These are phyloP conservation scores for Atherix ibis DNA, from an alignment of 2,888 invertebrate genomes.

Conservation along the genomic window DNA sequence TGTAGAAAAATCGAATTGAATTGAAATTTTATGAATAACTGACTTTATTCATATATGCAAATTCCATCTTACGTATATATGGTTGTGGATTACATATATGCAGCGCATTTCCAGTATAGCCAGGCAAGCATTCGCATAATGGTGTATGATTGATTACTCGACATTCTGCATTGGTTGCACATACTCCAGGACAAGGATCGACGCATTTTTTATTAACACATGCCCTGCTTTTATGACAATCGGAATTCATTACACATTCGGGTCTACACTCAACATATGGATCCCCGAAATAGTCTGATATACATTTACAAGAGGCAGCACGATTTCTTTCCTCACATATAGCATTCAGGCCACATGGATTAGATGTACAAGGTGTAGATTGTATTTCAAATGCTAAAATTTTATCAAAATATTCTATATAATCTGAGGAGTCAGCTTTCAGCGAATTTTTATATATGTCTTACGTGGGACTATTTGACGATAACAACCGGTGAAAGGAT, in stretches of 20 bases:
- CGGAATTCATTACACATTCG: slow-evolving; percentile 49
- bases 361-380: slow-evolving; percentile 42
- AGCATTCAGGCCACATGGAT: slow-evolving; percentile 53
- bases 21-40: too few relatives aligned
- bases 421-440: not conserved
- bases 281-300: slow-evolving; percentile 46
- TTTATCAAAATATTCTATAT: not conserved
- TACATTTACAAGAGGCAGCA: slow-evolving; percentile 47
- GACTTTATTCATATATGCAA: too few relatives aligned
- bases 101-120: slow-evolving; percentile 46
- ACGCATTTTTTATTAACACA: slow-evolving; percentile 62
- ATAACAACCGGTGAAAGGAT: slow-evolving; percentile 44
- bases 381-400: slow-evolving; percentile 35
- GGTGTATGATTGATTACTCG: slow-evolving; percentile 50
- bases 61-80: too few relatives aligned
- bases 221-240: slow-evolving; percentile 45
- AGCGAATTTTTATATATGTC: slow-evolving; percentile 14
- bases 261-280: slow-evolving; percentile 51
- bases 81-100: slow-evolving; percentile 29
- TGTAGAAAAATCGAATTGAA: too few relatives aligned
- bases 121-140: slow-evolving; percentile 42
- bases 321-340: slow-evolving; percentile 46
- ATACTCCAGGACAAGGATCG: slow-evolving; percentile 71
- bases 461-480: slow-evolving; percentile 34
- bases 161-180: slow-evolving; percentile 65